Conservation (phyloP, 2,113 vertebrate genomes). For the Colinus virginianus region DNA sequence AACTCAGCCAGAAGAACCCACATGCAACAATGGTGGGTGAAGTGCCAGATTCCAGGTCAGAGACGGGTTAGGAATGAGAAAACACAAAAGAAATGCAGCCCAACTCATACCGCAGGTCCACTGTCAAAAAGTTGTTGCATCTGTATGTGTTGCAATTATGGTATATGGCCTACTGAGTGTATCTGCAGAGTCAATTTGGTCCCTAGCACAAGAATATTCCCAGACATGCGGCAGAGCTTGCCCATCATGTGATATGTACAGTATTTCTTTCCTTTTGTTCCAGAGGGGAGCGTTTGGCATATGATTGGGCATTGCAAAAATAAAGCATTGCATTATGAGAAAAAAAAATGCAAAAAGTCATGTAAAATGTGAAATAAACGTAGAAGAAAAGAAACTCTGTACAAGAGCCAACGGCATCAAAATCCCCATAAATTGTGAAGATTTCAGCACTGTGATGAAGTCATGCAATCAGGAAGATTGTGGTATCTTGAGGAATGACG, state of each 20-base stretch:
- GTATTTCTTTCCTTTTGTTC: not conserved
- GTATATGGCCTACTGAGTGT: not conserved
- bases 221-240: not conserved
- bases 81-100: not conserved
- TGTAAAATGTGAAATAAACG: not conserved
- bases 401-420: not conserved
- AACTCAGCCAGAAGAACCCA: not conserved
- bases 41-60: not conserved
- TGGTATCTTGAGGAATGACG: not conserved
- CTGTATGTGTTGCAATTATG: accelerated
- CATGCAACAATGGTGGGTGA: not conserved
- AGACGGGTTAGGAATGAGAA: not conserved
- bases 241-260: accelerated
- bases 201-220: not conserved
- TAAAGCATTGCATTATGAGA: not conserved
- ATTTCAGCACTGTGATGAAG: not conserved
- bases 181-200: not conserved
- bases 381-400: not conserved
- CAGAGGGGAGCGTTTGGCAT: not conserved
- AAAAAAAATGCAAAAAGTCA: not conserved
- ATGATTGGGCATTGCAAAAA: accelerated
- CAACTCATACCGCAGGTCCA: not conserved
- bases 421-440: not conserved
- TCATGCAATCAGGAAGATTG: not conserved
- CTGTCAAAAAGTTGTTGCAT: accelerated